A percentile compares a stretch with the other conserved stretches of the same genome.
These are phyloP conservation scores for Zaprionus bogoriensis DNA, from an alignment of 2,888 invertebrate genomes.

Conservation along the genomic window DNA sequence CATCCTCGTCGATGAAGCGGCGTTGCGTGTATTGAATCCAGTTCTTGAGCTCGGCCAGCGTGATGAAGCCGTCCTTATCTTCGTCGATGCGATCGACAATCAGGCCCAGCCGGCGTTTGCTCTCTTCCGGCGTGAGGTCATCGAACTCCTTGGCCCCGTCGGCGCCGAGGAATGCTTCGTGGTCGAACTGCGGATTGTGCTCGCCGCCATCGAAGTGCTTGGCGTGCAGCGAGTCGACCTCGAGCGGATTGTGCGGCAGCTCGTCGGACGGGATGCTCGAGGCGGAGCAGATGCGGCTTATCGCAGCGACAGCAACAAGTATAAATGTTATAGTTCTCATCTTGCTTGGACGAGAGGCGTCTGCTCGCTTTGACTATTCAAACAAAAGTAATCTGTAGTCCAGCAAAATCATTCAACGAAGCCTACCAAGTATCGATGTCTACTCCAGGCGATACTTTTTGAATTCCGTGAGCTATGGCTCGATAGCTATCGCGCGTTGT, in stretches of 20 bases:
- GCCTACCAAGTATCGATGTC: conserved; percentile 26
- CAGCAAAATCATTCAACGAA: conserved; percentile 14
- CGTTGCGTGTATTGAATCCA: conserved; percentile 98
- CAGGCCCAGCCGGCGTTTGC: conserved; percentile 92
- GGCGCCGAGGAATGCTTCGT: conserved; percentile 98
- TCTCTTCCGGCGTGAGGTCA: conserved; percentile 96
- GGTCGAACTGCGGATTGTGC: conserved; percentile 96
- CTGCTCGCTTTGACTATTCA: conserved; percentile 34
- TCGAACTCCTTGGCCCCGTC: conserved; percentile 96
- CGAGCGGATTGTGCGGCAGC: conserved; percentile 85
- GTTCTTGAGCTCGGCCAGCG: conserved; percentile 94
- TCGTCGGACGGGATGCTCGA: conserved; percentile 84
- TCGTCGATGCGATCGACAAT: conserved; percentile 97
- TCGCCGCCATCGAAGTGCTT: conserved; percentile 90
- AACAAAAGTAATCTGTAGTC: conserved; percentile 34
- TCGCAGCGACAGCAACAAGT: conserved; percentile 47
- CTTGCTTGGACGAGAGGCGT: conserved; percentile 6
- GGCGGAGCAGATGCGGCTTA: too few relatives aligned
- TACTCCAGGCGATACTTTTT: conserved; percentile 17
- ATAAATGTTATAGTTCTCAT: conserved; percentile 28
- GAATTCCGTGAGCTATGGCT: too few relatives aligned
- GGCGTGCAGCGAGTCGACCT: conserved; percentile 89
- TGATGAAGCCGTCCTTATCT: conserved; percentile 91
- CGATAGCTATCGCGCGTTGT: too few relatives aligned
- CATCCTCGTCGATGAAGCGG: conserved; percentile 95